Base-by-base conservation (phyloP, 2,888 invertebrate species). In the Coleophora flavipennella region DNA sequence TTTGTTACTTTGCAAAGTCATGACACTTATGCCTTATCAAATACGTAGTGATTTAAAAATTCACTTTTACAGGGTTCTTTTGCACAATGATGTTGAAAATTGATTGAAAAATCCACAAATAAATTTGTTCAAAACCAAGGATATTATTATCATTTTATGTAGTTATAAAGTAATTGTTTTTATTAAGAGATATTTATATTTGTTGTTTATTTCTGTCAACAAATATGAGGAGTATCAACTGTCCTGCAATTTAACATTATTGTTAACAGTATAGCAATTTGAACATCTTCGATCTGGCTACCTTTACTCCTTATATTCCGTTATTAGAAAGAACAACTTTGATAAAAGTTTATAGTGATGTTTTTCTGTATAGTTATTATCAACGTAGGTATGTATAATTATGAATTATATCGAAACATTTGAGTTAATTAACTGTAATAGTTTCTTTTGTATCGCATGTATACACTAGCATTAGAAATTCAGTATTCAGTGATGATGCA, bases 401-500 rank as follows among this genome's bases (percentile, higher is more conserved):
- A 53, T 57, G 54, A 58, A 53, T 65, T 66, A 58, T 63, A 20
- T 20, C 20, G 6, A 20, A 20, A 20, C 6, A 60, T 62, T 61
- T 65, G 55, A 55, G 57, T 54, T 66, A 57, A 58, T 54, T 49
- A 49, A 46, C 45, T 34, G 31, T 35, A 25, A 28, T 50, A 51
- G 45, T 62, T 60, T 54, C 46, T 55, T 76, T 64, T 54, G 54
- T 65, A 62, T 62, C 60, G 71, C 72, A 73, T 80, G 77, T 77
- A n/a, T n/a, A 75, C 56, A 62, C 70, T 79, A 76, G 77, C 59
- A 54, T 68, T 76, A 78, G 76, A 62, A 53, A 70, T 40, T 27
- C 77, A 76, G 74, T 83, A 80, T 80, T 80, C 77, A 66, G 66
- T 66, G 77, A 79, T 79, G 78, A 79, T 79, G 78, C 79, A 83